A percentile compares a stretch with the other conserved stretches of the same genome.
Conservation (phyloP, 2,888 invertebrate genomes). For the Julus scanicus region DNA sequence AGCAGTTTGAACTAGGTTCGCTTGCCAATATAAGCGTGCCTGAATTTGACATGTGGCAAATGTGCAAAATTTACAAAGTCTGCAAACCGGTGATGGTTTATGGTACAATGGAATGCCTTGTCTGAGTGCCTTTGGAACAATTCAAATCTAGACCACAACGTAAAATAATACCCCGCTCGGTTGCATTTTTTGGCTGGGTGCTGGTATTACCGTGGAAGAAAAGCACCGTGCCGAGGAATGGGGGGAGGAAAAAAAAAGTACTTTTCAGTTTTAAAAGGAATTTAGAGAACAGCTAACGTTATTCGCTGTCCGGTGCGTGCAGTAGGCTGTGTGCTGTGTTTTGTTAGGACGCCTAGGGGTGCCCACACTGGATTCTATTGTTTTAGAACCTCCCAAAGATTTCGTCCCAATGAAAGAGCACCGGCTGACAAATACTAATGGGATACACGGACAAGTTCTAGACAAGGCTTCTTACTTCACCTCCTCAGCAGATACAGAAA, state of each 20-base stretch:
- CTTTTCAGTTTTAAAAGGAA: slow-evolving; percentile 23
- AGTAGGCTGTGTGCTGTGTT: neutral
- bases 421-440: neutral
- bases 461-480: neutral
- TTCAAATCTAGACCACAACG: slow-evolving; percentile 43
- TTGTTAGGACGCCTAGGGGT: neutral
- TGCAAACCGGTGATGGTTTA: slow-evolving; percentile 16
- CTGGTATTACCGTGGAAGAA: neutral
- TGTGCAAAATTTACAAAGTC: slow-evolving; percentile 10
- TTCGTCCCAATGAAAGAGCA: slow-evolving; percentile 49
- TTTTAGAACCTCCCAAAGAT: slow-evolving; percentile 23
- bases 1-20: neutral
- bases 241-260: neutral
- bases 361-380: slow-evolving; percentile 7
- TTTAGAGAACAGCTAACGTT: neutral
- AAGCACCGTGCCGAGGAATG: slow-evolving; percentile 25
- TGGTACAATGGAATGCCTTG: slow-evolving; percentile 25
- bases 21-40: neutral
- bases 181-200: slow-evolving; percentile 32
- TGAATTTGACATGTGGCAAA: slow-evolving; percentile 21
- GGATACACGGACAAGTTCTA: neutral
- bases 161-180: slow-evolving; percentile 45
- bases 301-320: slow-evolving; percentile 25
- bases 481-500: slow-evolving; percentile 12
- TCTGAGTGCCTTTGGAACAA: slow-evolving; percentile 45